Base-by-base conservation (phyloP, 2,113 vertebrate species). In the Pica pica region DNA sequence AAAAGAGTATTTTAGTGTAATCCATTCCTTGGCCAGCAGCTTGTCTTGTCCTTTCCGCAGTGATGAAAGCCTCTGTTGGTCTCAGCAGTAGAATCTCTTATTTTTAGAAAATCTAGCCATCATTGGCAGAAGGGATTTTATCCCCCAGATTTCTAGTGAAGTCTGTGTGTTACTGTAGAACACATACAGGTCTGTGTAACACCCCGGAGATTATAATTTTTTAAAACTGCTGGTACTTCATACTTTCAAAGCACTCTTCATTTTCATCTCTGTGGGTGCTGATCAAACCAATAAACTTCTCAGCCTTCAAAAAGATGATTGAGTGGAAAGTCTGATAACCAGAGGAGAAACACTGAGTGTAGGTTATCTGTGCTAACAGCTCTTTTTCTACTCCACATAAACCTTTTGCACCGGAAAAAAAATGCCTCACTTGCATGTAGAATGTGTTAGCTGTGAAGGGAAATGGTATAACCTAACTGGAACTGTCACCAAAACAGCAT, bases 201-300 rank as follows among this genome's bases (percentile, higher is more conserved):
- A 78, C 83, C 86, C 73, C 53, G 69, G 81, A 83, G 88, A 82
- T 73, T 44, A 44, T 87, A 82, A 94, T 96, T 93, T 92, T 83
- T 83, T 59, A 68, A 92, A 94, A 50, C 88, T 73, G 83, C 79
- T 90, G 56, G 90, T 78, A 61, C 83, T 76, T 84, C 10, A 3
- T 56, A 22, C 76, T 90, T 95, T 81, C 90, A 92, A 93, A 96
- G 76, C 3, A 1, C 46, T 94, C 80, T 90, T 93, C 80, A 71
- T 96, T 96, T 94, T 96, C 92, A 57, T 96, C 90, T 87, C 83
- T 63, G 69, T 96, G 77, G 67, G 86, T 68, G 77, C 74, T 93
- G 88, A 94, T 93, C 81, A 88, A 84, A 39, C 73, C 90, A 93
- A 89, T 92, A 94, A 95, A 95, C 60, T 63, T 59, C 60, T 92